Conservation (phyloP, 1,140 invertebrate genomes). For the Nephotettix cincticeps region DNA sequence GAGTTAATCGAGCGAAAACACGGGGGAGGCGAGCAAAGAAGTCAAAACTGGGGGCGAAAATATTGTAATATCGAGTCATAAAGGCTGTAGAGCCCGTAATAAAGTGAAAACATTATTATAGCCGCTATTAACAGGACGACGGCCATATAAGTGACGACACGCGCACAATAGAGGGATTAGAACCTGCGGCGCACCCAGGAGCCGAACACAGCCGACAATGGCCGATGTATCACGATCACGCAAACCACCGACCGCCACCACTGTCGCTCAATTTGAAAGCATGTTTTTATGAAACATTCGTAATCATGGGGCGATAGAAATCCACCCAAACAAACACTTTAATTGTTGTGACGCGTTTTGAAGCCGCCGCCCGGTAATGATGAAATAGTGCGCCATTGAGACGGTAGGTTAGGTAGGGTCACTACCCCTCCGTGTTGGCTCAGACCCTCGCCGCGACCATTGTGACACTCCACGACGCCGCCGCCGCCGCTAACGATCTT, state of each 20-base stretch:
- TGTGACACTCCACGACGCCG: not conserved
- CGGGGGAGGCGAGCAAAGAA: not conserved
- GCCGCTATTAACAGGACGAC: not conserved
- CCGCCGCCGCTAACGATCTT: conserved; percentile 7
- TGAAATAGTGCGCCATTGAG: not conserved
- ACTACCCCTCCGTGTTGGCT: no score
- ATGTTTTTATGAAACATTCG: conserved; percentile 5
- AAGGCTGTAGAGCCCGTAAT: not conserved
- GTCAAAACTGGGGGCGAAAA: not conserved
- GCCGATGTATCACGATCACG: not conserved
- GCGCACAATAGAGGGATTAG: conserved; percentile 2
- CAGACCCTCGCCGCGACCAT: not conserved
- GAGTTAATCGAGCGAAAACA: not conserved
- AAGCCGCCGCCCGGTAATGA: not conserved
- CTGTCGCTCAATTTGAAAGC: conserved; percentile 7
- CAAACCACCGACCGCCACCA: not conserved
- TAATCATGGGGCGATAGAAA: conserved; percentile 14
- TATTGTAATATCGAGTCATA: conserved; percentile 5
- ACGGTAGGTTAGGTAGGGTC: not conserved
- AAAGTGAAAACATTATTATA: conserved; percentile 19
- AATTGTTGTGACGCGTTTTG: conserved; percentile 1
- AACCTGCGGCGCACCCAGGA: not conserved
- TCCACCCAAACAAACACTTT: conserved; percentile 20
- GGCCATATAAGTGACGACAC: conserved; percentile 7
- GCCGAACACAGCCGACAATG: conserved; percentile 1